Percentiles rank a stretch among this genome's conserved stretches.
These are phyloP conservation scores for Myotis planiceps DNA, from an alignment of 2,797 vertebrate species.

Conservation along the genomic window DNA sequence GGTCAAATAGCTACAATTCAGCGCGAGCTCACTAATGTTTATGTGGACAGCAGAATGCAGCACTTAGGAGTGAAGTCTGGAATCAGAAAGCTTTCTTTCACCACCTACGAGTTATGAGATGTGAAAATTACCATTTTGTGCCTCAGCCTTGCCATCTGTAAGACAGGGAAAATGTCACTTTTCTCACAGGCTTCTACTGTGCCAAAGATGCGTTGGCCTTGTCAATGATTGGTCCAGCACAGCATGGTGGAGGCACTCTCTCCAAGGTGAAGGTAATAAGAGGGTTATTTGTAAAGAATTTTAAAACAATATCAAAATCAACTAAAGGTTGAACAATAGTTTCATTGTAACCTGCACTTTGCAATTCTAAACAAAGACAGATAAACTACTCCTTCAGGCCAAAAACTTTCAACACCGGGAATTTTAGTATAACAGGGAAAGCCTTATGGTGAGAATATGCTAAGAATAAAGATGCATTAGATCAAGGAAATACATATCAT, in stretches of 20 bases:
- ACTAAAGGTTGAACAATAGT: background rate
- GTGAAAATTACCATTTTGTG: background rate
- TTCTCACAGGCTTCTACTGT: background rate
- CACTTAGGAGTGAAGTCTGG: background rate
- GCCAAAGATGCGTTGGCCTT: background rate
- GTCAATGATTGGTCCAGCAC: background rate
- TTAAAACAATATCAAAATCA: background rate
- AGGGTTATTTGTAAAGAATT: background rate
- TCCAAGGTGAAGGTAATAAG: accelerated
- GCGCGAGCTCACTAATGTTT: background rate
- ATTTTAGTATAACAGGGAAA: background rate
- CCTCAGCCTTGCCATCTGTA: background rate
- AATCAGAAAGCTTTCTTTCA: background rate
- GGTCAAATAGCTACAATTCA: background rate
- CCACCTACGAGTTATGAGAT: background rate
- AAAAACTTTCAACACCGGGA: background rate
- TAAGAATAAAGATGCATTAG: background rate
- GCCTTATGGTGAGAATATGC: background rate
- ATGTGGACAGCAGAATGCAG: background rate
- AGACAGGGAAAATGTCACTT: background rate
- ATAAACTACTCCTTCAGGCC: background rate
- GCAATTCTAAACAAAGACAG: background rate
- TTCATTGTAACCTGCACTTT: background rate
- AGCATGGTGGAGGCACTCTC: accelerated
- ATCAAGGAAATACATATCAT: background rate